Evolutionary conservation across 2,797 vertebrate genomes (phyloP), one percentile per base, ranked within the genome.

Genomic region (Gephyroberyx darwinii): DNA sequence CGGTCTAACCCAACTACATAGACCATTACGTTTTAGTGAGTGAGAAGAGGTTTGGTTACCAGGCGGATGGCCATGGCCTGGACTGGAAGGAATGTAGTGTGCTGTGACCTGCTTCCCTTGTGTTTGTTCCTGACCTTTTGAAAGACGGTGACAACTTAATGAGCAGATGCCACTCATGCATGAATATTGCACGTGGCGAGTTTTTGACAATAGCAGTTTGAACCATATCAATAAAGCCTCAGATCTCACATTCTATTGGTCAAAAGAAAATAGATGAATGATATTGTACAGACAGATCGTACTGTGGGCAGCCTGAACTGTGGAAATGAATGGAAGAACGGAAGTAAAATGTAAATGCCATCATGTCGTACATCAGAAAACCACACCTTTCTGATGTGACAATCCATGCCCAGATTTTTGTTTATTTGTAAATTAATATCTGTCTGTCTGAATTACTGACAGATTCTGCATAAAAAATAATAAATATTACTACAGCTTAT

Each of bases 1-100:
- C 26, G 26, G 26, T 26, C 26, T 26, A 26, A 26, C 26, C 26
- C 26, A 2, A 26, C 26, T 26, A 4, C 26, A 4, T 26, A 26
- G 26, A 26, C 26, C 26, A 26, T 4, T 26, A 4, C 26, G 20
- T 37, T 22, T 26, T 37, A 66, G 2, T 13, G 20, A 35, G 8
- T 30, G 39, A 54, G 65, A 2, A 31, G 61, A 35, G 6, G 62
- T 53, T 12, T 45, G 65, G 56, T 62, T 45, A 63, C 7, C 30
- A 8, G n/a, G 3, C 26, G 58, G 31, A 59, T 16, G 1, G 22
- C 58, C n/a, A 2, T 58, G 73, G 22, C 43, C 68, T 73, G 59
- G 62, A 83, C 33, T 20, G 62, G 57, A 3, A 19, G 56, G 65
- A 81, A 65, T 71, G 71, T 35, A 22, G 1, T 8, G 13, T 30